phyloP scores from a whole-genome alignment of 2,797 vertebrate species.

The Acestrorhynchus altus region DNA sequence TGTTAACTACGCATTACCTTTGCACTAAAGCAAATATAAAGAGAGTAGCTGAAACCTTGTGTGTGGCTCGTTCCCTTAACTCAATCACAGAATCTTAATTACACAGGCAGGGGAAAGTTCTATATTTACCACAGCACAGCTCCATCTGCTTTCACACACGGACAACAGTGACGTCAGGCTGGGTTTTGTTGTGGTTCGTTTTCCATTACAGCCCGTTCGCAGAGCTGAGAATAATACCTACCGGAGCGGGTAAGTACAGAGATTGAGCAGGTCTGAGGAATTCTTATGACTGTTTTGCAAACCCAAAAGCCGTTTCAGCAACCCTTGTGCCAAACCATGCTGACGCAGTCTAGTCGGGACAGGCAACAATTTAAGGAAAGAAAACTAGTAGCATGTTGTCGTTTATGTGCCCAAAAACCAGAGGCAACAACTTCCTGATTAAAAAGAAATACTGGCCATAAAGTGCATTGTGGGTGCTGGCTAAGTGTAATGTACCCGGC shows the following conservation, averaged over 20 bases:
- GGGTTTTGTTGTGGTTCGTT: conserved; percentile 58
- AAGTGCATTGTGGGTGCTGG: conserved; percentile 46
- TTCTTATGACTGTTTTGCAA: conserved; percentile 51
- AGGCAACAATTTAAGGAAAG: conserved; percentile 58
- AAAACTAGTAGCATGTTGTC: conserved; percentile 50
- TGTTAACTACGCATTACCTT: too few relatives aligned
- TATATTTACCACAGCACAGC: conserved; percentile 48
- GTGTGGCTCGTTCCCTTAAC: conserved; percentile 26
- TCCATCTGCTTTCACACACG: conserved; percentile 50
- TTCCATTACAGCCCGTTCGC: conserved; percentile 52
- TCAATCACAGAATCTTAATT: conserved; percentile 41
- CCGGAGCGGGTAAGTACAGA: conserved; percentile 51
- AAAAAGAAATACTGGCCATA: conserved; percentile 48
- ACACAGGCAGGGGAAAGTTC: conserved; percentile 48
- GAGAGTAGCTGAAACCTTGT: not conserved
- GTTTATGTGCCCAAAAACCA: conserved; percentile 55
- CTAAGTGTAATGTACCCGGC: conserved; percentile 44
- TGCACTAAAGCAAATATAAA: too few relatives aligned
- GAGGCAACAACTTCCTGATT: conserved; percentile 59
- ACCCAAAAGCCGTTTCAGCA: conserved; percentile 46
- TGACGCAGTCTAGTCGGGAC: conserved; percentile 54
- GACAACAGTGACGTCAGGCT: conserved; percentile 58
- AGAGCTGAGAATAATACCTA: conserved; percentile 57
- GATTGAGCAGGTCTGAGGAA: conserved; percentile 54
- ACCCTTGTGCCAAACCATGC: conserved; percentile 57